A percentile compares a stretch with the other conserved stretches of the same genome.
Conservation (phyloP, 2,797 vertebrate species). For the Chelon auratus region DNA sequence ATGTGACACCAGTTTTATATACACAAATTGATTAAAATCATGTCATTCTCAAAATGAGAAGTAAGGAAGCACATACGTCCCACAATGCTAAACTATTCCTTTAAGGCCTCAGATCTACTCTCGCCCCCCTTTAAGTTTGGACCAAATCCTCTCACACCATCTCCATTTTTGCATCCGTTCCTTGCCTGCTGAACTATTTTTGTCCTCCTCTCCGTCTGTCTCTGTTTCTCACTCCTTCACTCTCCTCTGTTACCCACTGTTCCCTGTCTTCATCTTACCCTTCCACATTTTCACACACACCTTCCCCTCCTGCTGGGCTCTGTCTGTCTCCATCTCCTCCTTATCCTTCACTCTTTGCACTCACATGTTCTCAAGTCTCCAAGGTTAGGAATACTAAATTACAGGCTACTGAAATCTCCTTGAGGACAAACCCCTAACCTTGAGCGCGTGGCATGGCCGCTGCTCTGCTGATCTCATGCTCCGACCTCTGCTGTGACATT, state of each 20-base stretch:
- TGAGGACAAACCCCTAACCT: constrained; percentile 45
- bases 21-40: background rate
- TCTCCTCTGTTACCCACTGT: constrained; percentile 45
- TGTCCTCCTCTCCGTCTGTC: constrained; percentile 43
- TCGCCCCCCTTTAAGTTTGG: background rate
- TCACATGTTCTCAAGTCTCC: background rate
- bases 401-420: constrained; percentile 42
- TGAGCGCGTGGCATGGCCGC: background rate
- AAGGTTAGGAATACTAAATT: constrained; percentile 52
- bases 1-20: background rate
- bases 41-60: background rate
- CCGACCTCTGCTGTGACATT: constrained; percentile 44
- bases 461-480: constrained; percentile 21
- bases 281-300: constrained; percentile 60
- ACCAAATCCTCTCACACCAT: constrained; percentile 7
- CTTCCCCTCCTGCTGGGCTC: constrained; percentile 41
- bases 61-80: background rate
- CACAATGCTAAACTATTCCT: constrained; percentile 12
- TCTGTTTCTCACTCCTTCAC: constrained; percentile 50
- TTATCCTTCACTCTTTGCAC: constrained; percentile 24
- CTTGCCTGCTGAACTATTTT: constrained; percentile 48
- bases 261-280: constrained; percentile 23
- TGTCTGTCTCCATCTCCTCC: constrained; percentile 15
- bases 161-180: constrained; percentile 41
- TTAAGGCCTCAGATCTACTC: constrained; percentile 10